phyloP scores from a whole-genome alignment of 2,888 invertebrate genomes.

The Chymomyza fuscimana region DNA sequence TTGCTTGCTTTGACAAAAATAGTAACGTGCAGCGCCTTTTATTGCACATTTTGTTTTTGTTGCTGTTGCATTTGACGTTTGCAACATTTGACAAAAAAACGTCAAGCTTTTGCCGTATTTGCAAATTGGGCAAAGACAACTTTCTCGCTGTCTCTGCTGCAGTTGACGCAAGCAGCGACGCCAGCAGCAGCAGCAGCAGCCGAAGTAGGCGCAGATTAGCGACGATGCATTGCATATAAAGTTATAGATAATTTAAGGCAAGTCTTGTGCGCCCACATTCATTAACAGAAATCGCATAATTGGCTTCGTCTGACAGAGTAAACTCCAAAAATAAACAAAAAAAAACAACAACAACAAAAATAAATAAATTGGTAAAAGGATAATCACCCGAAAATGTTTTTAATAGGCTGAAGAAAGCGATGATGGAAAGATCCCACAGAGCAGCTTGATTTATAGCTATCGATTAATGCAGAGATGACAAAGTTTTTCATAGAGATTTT shows the following conservation, averaged over 20 bases:
- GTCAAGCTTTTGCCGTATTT: constrained; percentile 51
- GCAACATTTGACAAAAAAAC: constrained; percentile 63
- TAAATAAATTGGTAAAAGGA: background rate
- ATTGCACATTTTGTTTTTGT: constrained; percentile 40
- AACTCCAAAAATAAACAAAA: background rate
- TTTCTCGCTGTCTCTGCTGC: constrained; percentile 61
- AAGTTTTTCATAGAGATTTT: too few species aligned
- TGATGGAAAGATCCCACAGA: too few species aligned
- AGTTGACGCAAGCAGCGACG: constrained; percentile 19
- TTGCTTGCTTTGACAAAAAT: constrained; percentile 57
- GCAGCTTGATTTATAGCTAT: too few species aligned
- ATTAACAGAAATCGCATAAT: constrained; percentile 70
- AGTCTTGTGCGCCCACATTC: constrained; percentile 63
- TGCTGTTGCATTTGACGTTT: constrained; percentile 29
- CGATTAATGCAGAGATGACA: background rate
- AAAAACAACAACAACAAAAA: background rate
- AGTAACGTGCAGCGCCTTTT: constrained; percentile 70
- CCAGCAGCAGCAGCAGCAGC: constrained; percentile 15
- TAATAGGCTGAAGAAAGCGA: background rate
- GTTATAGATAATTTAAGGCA: constrained; percentile 54
- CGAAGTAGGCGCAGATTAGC: constrained; percentile 44
- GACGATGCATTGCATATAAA: constrained; percentile 58
- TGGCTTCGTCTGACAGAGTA: constrained; percentile 45
- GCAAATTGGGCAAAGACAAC: constrained; percentile 74
- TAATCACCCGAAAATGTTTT: background rate